Evolutionary conservation across 2,888 invertebrate genomes (phyloP), one percentile per base, ranked within the genome.

Genomic region (Eilema depressum): DNA sequence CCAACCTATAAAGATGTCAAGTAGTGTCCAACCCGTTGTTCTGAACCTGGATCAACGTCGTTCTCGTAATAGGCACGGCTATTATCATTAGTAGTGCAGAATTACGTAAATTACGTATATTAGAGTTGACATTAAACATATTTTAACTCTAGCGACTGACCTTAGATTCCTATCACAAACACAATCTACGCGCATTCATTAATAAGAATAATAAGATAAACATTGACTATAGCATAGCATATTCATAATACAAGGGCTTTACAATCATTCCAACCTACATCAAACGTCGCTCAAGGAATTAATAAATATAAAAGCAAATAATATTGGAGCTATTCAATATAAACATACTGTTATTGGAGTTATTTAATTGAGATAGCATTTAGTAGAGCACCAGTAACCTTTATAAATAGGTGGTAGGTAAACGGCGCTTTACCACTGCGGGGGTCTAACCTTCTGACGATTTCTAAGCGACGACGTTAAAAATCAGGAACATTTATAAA

Each of bases 181-280:
- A 81, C 79, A 83, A 84, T 85, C 81, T 84, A 78, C 70, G 75
- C 74, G 77, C 85, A 82, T 86, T 86, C 73, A 79, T 82, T 84
- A 83, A 82, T 81, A 80, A 81, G 77, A 79, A 82, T 84, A 83
- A 82, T 81, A 80, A 81, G 77, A 84, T 83, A 83, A 83, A 81
- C 78, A 84, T 64, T 76, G 75, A 77, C 69, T 78, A 69, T 53
- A 10, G 20, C 2, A 20, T 20, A 37, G n/a, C 71, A 77, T 67
- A 74, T 67, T 71, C 74, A 75, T 75, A 53, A 75, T 70, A 71
- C 74, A 74, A 76, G 61, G 75, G 68, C 77, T 75, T 75, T 75
- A 70, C 68, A 77, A 77, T 77, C 68, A 78, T 80, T 73, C 76
- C 81, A 79, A 79, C 81, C 80, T 66, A 80, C 77, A 73, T 79